Evolutionary conservation across 2,113 vertebrate genomes (phyloP).

Genomic region (Pipa parva): DNA sequence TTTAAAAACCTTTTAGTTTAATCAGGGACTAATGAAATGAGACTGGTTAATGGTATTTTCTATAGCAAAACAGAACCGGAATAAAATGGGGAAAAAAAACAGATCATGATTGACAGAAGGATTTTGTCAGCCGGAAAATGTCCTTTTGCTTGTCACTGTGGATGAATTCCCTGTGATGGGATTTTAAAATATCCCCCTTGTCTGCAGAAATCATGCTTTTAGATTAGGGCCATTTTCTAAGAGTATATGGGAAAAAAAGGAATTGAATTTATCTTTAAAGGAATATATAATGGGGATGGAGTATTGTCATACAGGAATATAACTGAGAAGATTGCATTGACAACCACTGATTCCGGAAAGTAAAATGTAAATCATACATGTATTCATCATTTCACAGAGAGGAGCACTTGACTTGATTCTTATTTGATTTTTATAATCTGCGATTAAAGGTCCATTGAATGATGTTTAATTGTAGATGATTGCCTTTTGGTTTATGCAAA

Average conservation of each 20-base stretch:
- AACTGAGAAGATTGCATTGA: not conserved
- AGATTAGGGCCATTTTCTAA: constrained; percentile 1
- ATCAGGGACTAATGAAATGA: too few relatives aligned
- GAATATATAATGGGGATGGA: constrained; percentile 1
- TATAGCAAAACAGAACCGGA: not conserved
- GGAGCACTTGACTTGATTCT: constrained; percentile 23
- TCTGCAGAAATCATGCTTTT: not conserved
- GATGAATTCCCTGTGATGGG: constrained; percentile 21
- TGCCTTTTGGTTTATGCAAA: constrained; percentile 24
- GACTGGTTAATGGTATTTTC: constrained; percentile 4
- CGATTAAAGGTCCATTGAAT: constrained; percentile 28
- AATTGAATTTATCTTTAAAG: not conserved
- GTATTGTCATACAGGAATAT: not conserved
- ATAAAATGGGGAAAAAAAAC: not conserved
- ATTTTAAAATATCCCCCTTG: constrained; percentile 11
- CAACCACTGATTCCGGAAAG: too few relatives aligned
- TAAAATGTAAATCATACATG: constrained; percentile 4
- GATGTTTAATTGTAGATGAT: constrained; percentile 31
- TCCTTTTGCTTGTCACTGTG: constrained; percentile 8
- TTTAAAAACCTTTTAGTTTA: too few relatives aligned
- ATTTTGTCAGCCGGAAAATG: constrained; percentile 27
- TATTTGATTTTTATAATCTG: constrained; percentile 30
- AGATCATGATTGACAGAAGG: constrained; percentile 18
- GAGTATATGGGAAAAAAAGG: not conserved
- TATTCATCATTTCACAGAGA: constrained; percentile 16